phyloP scores from a whole-genome alignment of 2,888 invertebrate genomes.

The Anorthoa munda region DNA sequence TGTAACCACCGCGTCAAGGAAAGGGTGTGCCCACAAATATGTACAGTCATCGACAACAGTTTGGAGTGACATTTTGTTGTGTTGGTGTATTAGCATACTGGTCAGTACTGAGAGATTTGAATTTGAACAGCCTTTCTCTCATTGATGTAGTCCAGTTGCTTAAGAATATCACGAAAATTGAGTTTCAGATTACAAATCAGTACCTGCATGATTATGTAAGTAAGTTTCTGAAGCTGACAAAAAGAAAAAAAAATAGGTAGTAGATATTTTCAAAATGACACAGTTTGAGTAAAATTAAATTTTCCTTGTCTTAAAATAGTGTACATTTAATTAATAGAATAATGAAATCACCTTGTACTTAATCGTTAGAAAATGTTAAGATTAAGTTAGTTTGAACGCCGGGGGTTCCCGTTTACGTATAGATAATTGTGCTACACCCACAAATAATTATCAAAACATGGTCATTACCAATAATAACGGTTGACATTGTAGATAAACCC shows the following conservation, averaged over 20 bases:
- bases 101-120: constrained; percentile 81
- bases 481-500: constrained; percentile 26
- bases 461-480: constrained; percentile 20
- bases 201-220: not conserved
- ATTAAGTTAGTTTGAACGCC: not conserved
- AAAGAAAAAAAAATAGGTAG: not conserved
- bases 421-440: constrained; percentile 38
- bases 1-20: constrained; percentile 73
- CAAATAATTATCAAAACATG: constrained; percentile 26
- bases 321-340: constrained; percentile 1
- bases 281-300: not conserved
- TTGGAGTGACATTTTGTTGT: constrained; percentile 84
- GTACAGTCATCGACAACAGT: constrained; percentile 87
- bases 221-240: not conserved
- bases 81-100: constrained; percentile 86
- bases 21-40: constrained; percentile 84
- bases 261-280: not conserved
- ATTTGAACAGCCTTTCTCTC: constrained; percentile 82
- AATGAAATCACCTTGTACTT: not conserved
- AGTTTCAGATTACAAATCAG: not conserved
- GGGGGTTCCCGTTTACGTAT: not conserved
- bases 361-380: not conserved
- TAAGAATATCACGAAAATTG: constrained; percentile 9
- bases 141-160: constrained; percentile 62
- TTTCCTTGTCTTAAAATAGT: not conserved